Percentiles rank a stretch among this genome's conserved stretches.
These are phyloP conservation scores for Xiphydria camelus DNA, from an alignment of 2,888 invertebrate species.

Conservation along the genomic window DNA sequence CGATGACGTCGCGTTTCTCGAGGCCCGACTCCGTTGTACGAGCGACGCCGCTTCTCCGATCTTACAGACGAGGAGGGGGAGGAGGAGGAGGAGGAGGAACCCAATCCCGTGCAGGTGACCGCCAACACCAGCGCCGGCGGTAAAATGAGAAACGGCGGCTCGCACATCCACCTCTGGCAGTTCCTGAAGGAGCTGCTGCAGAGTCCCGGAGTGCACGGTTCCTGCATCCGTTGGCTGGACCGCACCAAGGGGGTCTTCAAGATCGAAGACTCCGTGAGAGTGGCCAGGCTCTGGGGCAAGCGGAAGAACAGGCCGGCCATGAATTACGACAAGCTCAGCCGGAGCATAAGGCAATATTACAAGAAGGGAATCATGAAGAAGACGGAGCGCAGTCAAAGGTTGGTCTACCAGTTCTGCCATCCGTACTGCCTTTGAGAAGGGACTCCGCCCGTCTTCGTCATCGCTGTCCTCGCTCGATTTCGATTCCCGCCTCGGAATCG, in stretches of 20 bases:
- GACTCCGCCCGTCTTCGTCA: constrained; percentile 1
- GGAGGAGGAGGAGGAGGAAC: too few species aligned
- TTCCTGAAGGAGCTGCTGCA: constrained; percentile 94
- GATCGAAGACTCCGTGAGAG: constrained; percentile 97
- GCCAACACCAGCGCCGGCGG: constrained; percentile 27
- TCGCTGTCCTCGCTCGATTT: not conserved
- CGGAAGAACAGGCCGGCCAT: constrained; percentile 98
- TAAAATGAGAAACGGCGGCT: constrained; percentile 63
- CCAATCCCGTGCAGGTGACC: constrained; percentile 12
- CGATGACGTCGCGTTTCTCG: too few species aligned
- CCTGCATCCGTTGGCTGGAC: constrained; percentile 97
- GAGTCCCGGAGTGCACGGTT: constrained; percentile 85
- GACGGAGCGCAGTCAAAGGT: constrained; percentile 94
- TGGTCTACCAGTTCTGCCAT: constrained; percentile 98
- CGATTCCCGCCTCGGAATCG: not conserved
- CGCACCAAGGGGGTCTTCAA: constrained; percentile 95
- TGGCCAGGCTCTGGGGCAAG: constrained; percentile 97
- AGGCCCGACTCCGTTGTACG: constrained; percentile 24
- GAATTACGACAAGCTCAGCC: constrained; percentile 99
- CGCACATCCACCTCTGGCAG: constrained; percentile 98
- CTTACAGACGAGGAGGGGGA: constrained; percentile 67
- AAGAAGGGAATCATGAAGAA: constrained; percentile 99
- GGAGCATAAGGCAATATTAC: constrained; percentile 98
- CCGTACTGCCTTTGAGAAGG: constrained; percentile 79
- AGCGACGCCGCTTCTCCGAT: constrained; percentile 18